Percentiles rank a stretch among this genome's conserved stretches.
phyloP scores from a whole-genome alignment of 2,888 invertebrate genomes.

The Tipula unca region DNA sequence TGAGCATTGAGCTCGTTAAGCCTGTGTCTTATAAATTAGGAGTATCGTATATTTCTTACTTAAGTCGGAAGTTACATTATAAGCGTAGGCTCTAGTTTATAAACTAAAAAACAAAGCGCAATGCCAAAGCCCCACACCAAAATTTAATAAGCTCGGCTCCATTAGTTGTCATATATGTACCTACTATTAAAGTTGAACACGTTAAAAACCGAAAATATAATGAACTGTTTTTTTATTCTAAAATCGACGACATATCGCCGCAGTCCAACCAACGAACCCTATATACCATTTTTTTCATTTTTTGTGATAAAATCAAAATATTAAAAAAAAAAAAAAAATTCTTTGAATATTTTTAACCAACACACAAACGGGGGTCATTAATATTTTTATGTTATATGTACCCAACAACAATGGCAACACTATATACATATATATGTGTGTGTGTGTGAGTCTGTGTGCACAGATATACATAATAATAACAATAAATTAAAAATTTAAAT shows the following conservation, averaged over 20 bases:
- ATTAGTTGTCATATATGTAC: no score
- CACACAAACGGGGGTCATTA: background rate
- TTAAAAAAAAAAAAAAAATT: background rate
- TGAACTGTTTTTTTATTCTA: no score
- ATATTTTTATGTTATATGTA: background rate
- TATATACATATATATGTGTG: background rate
- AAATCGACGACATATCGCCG: background rate
- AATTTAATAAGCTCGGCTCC: no score
- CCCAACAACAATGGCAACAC: background rate
- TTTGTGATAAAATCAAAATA: background rate
- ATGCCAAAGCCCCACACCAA: no score
- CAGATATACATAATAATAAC: background rate
- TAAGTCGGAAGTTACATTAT: no score
- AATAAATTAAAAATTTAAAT: constrained; percentile 14
- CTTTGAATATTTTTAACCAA: background rate
- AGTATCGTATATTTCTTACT: no score
- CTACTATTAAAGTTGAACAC: no score
- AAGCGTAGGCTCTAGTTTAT: no score
- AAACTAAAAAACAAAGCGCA: no score
- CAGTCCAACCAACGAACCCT: background rate
- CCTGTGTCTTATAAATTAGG: no score
- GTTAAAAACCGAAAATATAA: no score
- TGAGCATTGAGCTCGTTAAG: no score
- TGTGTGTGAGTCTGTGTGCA: background rate
- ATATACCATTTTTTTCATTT: background rate